A percentile compares a stretch with the other conserved stretches of the same genome.
Conservation (phyloP, 2,888 invertebrate genomes). For the Tetranychus truncatus region DNA sequence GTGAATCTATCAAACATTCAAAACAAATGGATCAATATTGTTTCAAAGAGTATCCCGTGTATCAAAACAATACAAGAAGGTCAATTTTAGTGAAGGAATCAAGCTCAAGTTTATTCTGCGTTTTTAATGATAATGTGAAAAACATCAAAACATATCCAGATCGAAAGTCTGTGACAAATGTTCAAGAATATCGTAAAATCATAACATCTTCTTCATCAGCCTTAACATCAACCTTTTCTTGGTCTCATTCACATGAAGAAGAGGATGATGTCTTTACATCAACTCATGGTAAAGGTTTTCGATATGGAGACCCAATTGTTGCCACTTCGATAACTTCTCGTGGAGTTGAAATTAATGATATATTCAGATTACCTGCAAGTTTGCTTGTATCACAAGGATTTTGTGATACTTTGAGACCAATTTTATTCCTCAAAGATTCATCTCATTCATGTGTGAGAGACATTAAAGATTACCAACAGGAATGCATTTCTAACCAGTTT, state of each 20-base stretch:
- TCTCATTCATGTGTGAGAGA: not conserved
- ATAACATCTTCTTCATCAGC: not conserved
- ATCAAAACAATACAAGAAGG: not conserved
- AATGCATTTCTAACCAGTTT: slow-evolving; percentile 2
- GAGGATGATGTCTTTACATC: not conserved
- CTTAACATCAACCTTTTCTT: not conserved
- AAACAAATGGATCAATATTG: not conserved
- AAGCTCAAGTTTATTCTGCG: not conserved
- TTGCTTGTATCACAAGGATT: not conserved
- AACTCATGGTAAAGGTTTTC: not conserved
- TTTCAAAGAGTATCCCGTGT: not conserved
- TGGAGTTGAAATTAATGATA: not conserved
- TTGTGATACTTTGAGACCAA: slow-evolving; percentile 7
- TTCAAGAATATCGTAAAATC: not conserved
- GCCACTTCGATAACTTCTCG: not conserved
- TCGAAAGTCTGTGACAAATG: not conserved
- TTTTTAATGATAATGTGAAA: slow-evolving; percentile 5
- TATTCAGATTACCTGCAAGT: not conserved
- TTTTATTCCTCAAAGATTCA: slow-evolving; percentile 7
- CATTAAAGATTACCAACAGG: not conserved
- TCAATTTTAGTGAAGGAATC: not conserved
- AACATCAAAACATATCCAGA: not conserved
- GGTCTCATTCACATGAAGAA: not conserved
- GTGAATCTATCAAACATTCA: not conserved
- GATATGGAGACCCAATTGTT: not conserved